Base-by-base conservation (phyloP, 2,888 invertebrate species). In the Linnaemya tessellans region DNA sequence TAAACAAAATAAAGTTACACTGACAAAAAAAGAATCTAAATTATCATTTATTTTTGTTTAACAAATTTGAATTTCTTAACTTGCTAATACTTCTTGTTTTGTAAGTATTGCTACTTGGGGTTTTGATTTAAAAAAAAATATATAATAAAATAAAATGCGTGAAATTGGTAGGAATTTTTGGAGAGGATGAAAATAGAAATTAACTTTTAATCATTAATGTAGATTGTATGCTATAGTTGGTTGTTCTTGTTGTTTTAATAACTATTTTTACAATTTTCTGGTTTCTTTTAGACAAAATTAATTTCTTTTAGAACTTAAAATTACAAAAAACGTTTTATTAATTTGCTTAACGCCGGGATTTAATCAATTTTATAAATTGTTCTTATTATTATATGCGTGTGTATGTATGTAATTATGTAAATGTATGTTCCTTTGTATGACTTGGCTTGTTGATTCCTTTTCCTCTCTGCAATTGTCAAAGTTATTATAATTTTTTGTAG, bases 31-130 rank as follows among this genome's bases (percentile, higher is more conserved):
- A 54, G 8, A 71, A 41, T 15, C 10, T 9, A 74, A 18, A 60
- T 30, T 5, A 30, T 49, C n/a, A 8, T 9, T 13, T 18, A 13
- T 51, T 25, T 60, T 38, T 51, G 38, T 60, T 54, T 46, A 68
- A 49, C 20, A 62, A 75, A 75, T 62, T 68, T 49, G 38, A 64
- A 67, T 78, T 78, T 78, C 60, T 65, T 71, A 65, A 71, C 41
- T 60, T 67, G 82, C 77, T 83, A 78, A 83, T 83, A 71, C 77
- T 83, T 77, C n/a, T 77, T 77, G 70, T 77, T 71, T 77, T 65
- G 56, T 82, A 77, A 46, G n/a, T 70, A 65, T 65, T 77, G 41
- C 65, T 77, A 71, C n/a, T 82, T 60, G 51, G 35, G 56, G 2
- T 30, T 56, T 58, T 25, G 56, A n/a, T n/a, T n/a, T 11, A 20